These are phyloP conservation scores for Drosophila jambulina DNA, from an alignment of 1,140 invertebrate genomes.

Conservation along the genomic window DNA sequence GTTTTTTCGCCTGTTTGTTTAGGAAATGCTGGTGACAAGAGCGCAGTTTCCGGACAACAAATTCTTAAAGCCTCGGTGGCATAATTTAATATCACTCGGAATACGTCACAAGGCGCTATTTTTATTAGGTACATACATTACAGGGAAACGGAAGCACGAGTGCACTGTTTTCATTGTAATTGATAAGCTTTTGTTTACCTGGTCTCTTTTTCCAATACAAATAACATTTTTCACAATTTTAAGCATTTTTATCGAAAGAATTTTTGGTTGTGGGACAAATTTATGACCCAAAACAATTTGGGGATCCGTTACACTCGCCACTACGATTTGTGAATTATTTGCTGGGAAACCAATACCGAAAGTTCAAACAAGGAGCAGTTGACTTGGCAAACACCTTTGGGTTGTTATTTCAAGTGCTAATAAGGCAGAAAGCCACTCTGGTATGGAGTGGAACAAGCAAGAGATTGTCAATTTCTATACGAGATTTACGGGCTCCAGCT, in stretches of 20 bases:
- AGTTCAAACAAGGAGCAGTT: constrained; percentile 2
- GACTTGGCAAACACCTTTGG: constrained; percentile 52
- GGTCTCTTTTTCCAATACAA: constrained; percentile 8
- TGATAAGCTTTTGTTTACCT: constrained; percentile 22
- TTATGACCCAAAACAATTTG: constrained; percentile 11
- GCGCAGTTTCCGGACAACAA: not conserved
- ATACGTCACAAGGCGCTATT: not conserved
- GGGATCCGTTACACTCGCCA: not conserved
- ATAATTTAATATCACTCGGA: constrained; percentile 1
- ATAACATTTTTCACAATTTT: constrained; percentile 11
- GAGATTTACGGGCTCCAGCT: constrained; percentile 57
- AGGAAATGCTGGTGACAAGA: constrained; percentile 30
- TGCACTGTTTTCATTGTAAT: not conserved
- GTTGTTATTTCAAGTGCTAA: constrained; percentile 56
- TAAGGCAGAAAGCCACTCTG: constrained; percentile 36
- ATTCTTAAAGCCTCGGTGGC: constrained; percentile 19
- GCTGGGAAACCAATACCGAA: not conserved
- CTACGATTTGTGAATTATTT: not conserved
- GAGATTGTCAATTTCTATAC: constrained; percentile 64
- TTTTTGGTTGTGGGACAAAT: not conserved
- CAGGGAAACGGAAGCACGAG: not conserved
- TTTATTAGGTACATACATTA: not conserved
- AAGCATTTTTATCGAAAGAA: not conserved
- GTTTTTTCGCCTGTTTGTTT: constrained; percentile 31
- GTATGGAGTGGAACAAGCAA: constrained; percentile 8